A percentile compares a stretch with the other conserved stretches of the same genome.
These are phyloP conservation scores for Halcyon malimbica DNA, from an alignment of 2,113 vertebrate species.

Conservation along the genomic window DNA sequence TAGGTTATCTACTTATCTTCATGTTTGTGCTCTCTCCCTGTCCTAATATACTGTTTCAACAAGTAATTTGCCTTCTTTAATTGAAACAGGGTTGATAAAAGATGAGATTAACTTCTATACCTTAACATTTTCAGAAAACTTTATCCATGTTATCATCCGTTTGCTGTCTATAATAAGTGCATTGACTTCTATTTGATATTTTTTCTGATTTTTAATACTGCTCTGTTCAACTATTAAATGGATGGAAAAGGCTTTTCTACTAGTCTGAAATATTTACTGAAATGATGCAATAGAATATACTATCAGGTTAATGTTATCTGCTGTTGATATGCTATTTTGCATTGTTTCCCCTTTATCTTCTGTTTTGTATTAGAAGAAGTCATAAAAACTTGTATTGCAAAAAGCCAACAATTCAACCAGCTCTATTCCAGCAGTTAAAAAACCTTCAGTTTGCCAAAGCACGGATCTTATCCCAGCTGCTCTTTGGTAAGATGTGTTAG, in stretches of 20 bases:
- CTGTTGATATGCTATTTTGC: neutral
- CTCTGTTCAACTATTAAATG: neutral
- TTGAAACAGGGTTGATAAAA: neutral
- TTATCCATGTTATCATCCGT: neutral
- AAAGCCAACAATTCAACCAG: conserved; percentile 37
- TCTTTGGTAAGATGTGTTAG: conserved; percentile 8
- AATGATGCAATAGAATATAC: neutral
- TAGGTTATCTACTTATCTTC: neutral
- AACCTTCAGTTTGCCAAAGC: conserved; percentile 1
- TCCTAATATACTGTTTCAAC: neutral
- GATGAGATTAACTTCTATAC: neutral
- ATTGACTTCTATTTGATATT: neutral
- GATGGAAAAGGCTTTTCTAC: neutral
- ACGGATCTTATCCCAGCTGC: conserved; percentile 43
- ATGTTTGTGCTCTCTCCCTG: neutral
- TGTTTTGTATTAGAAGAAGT: conserved; percentile 46
- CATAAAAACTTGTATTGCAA: conserved; percentile 47
- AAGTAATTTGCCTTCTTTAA: neutral
- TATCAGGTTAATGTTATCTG: neutral
- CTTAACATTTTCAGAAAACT: neutral
- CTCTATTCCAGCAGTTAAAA: conserved; percentile 9
- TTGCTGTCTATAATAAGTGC: neutral
- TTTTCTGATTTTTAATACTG: neutral
- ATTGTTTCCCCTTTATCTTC: conserved; percentile 32
- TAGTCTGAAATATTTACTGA: neutral